Percentiles rank a stretch among this genome's conserved stretches.
These are phyloP conservation scores for Larimichthys polyactis DNA, from an alignment of 2,113 vertebrate species.

Conservation along the genomic window DNA sequence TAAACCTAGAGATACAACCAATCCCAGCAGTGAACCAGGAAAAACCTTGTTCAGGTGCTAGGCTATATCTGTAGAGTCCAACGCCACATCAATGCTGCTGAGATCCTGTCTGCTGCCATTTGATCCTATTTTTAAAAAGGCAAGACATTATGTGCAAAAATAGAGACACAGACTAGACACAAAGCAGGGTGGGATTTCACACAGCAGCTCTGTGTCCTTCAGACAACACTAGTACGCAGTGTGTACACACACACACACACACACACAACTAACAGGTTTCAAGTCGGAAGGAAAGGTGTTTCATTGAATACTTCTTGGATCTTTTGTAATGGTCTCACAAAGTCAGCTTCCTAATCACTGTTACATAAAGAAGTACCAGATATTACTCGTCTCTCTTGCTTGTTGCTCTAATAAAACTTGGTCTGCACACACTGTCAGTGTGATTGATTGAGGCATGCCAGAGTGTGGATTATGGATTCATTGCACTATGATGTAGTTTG, in stretches of 20 bases:
- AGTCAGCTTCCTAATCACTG: background rate
- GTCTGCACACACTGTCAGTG: too few species aligned
- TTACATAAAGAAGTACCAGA: background rate
- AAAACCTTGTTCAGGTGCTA: background rate
- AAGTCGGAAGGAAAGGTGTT: background rate
- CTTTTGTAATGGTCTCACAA: background rate
- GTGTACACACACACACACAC: background rate
- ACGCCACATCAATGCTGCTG: background rate
- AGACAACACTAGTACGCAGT: background rate
- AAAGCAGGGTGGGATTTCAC: constrained; percentile 16
- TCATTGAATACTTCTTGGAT: background rate
- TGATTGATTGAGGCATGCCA: too few species aligned
- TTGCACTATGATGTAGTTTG: too few species aligned
- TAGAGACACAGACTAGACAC: constrained; percentile 1
- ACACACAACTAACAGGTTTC: background rate
- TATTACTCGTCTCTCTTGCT: background rate
- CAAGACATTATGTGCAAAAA: constrained; percentile 5
- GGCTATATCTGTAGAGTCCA: background rate
- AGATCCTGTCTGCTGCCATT: constrained; percentile 1
- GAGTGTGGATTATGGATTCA: too few species aligned
- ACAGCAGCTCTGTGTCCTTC: background rate
- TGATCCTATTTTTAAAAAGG: constrained; percentile 50
- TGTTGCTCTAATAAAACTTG: too few species aligned
- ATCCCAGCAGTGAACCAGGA: background rate
- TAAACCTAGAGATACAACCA: background rate